Evolutionary conservation across 2,113 vertebrate species (phyloP).

Genomic region (Tonatia bakeri): DNA sequence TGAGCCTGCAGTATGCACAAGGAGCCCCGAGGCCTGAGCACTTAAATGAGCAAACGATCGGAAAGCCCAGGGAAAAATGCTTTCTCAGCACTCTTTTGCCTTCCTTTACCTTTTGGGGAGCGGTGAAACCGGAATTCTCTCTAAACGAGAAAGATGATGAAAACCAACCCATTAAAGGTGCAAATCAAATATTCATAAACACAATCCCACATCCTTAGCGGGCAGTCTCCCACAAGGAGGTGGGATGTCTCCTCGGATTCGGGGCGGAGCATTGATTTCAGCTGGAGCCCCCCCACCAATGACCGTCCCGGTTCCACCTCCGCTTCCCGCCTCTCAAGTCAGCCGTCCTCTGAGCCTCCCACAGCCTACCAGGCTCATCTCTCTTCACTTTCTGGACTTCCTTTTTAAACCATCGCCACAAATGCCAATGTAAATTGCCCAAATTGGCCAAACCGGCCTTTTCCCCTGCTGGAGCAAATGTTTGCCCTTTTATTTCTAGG

Average conservation of each 20-base stretch:
- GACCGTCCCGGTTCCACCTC: fast-evolving
- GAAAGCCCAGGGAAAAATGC: background rate
- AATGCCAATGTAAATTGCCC: background rate
- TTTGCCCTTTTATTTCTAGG: background rate
- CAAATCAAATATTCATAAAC: slow-evolving; percentile 65
- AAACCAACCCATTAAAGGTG: slow-evolving; percentile 32
- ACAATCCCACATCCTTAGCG: slow-evolving; percentile 39
- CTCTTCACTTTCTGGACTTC: background rate
- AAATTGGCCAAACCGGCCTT: background rate
- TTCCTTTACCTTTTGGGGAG: slow-evolving; percentile 35
- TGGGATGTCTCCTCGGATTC: background rate
- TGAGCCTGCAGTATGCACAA: background rate
- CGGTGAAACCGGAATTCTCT: slow-evolving; percentile 59
- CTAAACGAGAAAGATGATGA: slow-evolving; percentile 57
- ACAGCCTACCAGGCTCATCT: fast-evolving
- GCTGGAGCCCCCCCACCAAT: fast-evolving
- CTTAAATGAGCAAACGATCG: background rate
- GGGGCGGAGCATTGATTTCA: background rate
- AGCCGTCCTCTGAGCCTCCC: background rate
- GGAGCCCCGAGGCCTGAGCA: background rate
- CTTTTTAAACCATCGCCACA: background rate
- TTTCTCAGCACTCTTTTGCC: slow-evolving; percentile 4
- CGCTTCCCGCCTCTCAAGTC: fast-evolving
- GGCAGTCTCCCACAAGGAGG: background rate
- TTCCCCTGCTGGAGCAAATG: background rate